Percentiles rank a stretch among this genome's conserved stretches.
Conservation (phyloP, 2,797 vertebrate genomes). For the Hypotaenidia okinawae region DNA sequence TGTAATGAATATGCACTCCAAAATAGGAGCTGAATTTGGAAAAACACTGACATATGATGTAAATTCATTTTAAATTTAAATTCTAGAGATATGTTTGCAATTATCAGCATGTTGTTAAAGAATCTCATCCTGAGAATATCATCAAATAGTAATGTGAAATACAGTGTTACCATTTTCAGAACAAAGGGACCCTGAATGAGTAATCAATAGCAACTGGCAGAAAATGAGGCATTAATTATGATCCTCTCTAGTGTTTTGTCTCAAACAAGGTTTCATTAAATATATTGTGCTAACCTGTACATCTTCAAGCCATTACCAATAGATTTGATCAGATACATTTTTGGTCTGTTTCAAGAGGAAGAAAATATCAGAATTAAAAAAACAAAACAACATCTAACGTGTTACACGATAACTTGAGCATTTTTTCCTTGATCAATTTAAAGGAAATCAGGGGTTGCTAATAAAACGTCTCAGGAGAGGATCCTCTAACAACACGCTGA, state of each 20-base stretch:
- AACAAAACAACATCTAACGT: slow-evolving; percentile 54
- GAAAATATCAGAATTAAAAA: slow-evolving; percentile 35
- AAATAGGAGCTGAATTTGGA: slow-evolving; percentile 65
- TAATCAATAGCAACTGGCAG: slow-evolving; percentile 85
- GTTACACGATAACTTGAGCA: slow-evolving; percentile 29
- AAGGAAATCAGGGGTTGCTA: slow-evolving; percentile 61
- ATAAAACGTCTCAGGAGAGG: slow-evolving; percentile 70
- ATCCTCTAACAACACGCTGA: slow-evolving; percentile 76
- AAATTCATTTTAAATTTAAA: slow-evolving; percentile 79
- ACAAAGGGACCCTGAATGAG: slow-evolving; percentile 83
- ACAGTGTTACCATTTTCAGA: slow-evolving; percentile 81
- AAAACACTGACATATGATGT: slow-evolving; percentile 71
- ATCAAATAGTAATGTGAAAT: slow-evolving; percentile 81
- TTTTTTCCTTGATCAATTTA: slow-evolving; percentile 67
- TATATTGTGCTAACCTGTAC: slow-evolving; percentile 83
- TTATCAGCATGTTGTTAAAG: slow-evolving; percentile 80
- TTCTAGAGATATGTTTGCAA: slow-evolving; percentile 76
- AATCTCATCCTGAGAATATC: slow-evolving; percentile 80
- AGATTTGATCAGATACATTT: slow-evolving; percentile 71
- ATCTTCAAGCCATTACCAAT: slow-evolving; percentile 74
- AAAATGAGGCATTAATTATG: slow-evolving; percentile 84
- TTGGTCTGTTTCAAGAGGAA: slow-evolving; percentile 2
- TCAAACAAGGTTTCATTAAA: slow-evolving; percentile 85
- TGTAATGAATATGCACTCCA: slow-evolving; percentile 43
- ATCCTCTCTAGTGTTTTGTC: slow-evolving; percentile 80